Evolutionary conservation across 2,888 invertebrate genomes (phyloP).

Genomic region (Cosmia pyralina): DNA sequence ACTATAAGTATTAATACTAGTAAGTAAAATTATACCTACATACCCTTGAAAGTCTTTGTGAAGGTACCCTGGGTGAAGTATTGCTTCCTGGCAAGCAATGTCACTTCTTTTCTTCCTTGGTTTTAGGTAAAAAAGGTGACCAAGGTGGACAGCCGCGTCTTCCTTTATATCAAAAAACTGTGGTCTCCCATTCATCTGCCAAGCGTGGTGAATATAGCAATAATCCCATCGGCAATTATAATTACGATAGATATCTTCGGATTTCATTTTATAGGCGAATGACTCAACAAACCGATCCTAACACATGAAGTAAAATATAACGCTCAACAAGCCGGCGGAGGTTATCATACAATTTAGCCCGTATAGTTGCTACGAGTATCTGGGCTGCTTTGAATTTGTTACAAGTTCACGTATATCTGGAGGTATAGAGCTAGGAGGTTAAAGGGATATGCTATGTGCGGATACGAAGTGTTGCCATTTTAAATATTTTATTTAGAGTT

Average conservation of each 20-base stretch:
- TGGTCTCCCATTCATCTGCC: not conserved
- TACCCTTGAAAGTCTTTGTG: not conserved
- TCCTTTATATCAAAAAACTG: not conserved
- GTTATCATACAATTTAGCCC: conserved; percentile 72
- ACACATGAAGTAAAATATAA: conserved; percentile 56
- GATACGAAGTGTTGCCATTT: too few relatives aligned
- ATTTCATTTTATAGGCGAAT: conserved; percentile 9
- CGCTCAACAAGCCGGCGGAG: conserved; percentile 44
- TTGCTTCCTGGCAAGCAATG: not conserved
- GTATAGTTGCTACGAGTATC: conserved; percentile 71
- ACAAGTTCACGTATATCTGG: conserved; percentile 72
- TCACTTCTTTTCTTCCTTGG: not conserved
- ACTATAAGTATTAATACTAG: not conserved
- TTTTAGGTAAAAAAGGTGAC: not conserved
- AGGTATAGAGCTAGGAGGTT: conserved; percentile 19
- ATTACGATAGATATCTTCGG: not conserved
- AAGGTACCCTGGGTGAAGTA: not conserved
- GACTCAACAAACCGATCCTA: conserved; percentile 16
- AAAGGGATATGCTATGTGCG: conserved; percentile 13
- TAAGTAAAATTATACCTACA: not conserved
- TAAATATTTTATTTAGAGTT: too few relatives aligned
- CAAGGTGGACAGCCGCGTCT: not conserved
- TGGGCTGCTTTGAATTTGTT: conserved; percentile 71
- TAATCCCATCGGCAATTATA: too few relatives aligned
- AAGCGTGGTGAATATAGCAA: not conserved